phyloP scores from a whole-genome alignment of 1,140 invertebrate species.

The Leptinotarsa defecta region DNA sequence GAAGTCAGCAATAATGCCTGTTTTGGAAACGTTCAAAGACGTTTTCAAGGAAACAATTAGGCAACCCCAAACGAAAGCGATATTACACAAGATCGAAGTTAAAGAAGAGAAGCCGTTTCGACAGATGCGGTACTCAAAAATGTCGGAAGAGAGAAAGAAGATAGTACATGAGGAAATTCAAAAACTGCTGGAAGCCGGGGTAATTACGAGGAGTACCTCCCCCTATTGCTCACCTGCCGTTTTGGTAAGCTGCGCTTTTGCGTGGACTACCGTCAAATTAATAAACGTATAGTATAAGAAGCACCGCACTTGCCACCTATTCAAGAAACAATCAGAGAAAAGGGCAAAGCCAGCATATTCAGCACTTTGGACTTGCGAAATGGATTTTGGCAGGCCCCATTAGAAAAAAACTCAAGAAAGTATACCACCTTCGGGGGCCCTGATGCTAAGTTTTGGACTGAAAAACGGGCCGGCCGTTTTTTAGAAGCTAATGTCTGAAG shows the following conservation, averaged over 20 bases:
- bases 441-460: conserved; percentile 43
- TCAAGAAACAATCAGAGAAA: conserved; percentile 22
- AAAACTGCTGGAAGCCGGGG: conserved; percentile 27
- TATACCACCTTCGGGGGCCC: conserved; percentile 46
- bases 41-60: background rate
- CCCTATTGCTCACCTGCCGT: conserved; percentile 30
- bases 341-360: conserved; percentile 33
- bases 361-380: conserved; percentile 39
- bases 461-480: conserved; percentile 40
- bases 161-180: conserved; percentile 27
- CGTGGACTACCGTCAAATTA: conserved; percentile 52
- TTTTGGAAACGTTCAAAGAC: background rate
- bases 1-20: background rate
- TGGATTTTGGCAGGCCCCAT: conserved; percentile 46
- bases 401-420: conserved; percentile 25
- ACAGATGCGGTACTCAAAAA: background rate
- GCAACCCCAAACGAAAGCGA: background rate
- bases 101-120: background rate
- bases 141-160: conserved; percentile 10
- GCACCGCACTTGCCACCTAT: conserved; percentile 43
- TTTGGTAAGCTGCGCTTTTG: conserved; percentile 38
- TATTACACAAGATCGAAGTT: background rate
- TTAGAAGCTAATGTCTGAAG: conserved; percentile 36
- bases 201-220: conserved; percentile 24
- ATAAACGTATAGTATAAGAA: conserved; percentile 53